Evolutionary conservation across 37 sponge, comb jelly and placozoan species (phyloP).

Genomic region (Geodia barretti): DNA sequence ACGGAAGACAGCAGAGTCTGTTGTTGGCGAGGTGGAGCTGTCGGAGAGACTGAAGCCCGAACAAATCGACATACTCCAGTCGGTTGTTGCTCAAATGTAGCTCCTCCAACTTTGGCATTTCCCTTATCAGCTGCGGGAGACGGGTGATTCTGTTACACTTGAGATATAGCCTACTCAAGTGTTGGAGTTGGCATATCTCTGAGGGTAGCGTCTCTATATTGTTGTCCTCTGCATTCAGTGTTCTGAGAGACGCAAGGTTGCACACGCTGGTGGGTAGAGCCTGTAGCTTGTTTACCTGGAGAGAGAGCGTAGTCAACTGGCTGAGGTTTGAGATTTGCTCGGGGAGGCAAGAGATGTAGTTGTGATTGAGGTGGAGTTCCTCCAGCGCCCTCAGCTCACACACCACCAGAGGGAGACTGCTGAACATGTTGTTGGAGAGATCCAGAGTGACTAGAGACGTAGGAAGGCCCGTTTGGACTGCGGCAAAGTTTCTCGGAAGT

Average conservation of each 20-base stretch:
- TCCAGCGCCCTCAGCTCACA: slow-evolving; percentile 25
- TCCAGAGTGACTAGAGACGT: slow-evolving; percentile 26
- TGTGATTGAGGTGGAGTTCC: slow-evolving; percentile 26
- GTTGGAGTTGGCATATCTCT: slow-evolving; percentile 32
- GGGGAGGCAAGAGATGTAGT: slow-evolving; percentile 26
- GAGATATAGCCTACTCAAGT: slow-evolving; percentile 28
- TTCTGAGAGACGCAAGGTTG: background rate
- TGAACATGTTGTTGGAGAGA: slow-evolving; percentile 46
- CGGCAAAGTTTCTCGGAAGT: slow-evolving; percentile 33
- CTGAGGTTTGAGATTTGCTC: slow-evolving; percentile 11
- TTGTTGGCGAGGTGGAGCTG: slow-evolving; percentile 57
- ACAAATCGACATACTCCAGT: slow-evolving; percentile 10
- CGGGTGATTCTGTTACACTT: slow-evolving; percentile 13
- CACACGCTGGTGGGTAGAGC: slow-evolving; percentile 27
- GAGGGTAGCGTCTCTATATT: slow-evolving; percentile 19
- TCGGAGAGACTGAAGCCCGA: slow-evolving; percentile 24
- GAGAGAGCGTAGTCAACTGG: slow-evolving; percentile 6
- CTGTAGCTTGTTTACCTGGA: slow-evolving; percentile 36
- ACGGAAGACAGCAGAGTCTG: slow-evolving; percentile 33
- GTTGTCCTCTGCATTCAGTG: slow-evolving; percentile 49
- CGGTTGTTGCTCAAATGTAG: slow-evolving; percentile 44
- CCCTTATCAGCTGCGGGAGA: slow-evolving; percentile 17
- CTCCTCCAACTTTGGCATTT: slow-evolving; percentile 27
- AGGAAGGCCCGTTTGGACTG: background rate
- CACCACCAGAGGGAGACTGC: slow-evolving; percentile 20